Base-by-base conservation (phyloP, 2,113 vertebrate species). In the Sarotherodon lohbergeri region DNA sequence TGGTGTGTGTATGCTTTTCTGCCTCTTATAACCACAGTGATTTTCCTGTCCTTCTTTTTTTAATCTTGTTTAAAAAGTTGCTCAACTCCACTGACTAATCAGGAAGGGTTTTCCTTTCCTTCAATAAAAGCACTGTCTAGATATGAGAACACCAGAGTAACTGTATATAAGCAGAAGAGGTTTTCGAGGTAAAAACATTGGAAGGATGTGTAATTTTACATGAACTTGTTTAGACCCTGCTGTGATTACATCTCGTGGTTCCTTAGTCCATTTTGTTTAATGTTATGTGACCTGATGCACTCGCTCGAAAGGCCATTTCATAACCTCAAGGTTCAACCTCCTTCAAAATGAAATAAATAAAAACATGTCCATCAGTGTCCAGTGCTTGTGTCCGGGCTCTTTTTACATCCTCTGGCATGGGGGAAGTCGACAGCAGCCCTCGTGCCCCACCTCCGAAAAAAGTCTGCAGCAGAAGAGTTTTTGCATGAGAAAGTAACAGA, bases 401-500 rank as follows among this genome's bases (percentile, higher is more conserved):
- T 81, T 84, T 82, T 63, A 82, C 19, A 85, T 84, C 57, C 19
- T 61, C 71, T 76, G 79, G 43, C 80, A 81, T 84, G 57, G 46
- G 19, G 22, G 8, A 76, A 66, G 59, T 57, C 59, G 76, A 19
- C 79, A 32, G 84, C 82, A 41, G 32, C 32, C 83, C 24, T 80
- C 9, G 19, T 36, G 29, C 84, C 24, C 55, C 68, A 22, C 19
- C n/a, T 6, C 27, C 6, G 17, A 84, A 90, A 86, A 90, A 84
- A 71, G 46, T 82, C 86, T 82, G 52, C 85, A 82, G 89, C 85
- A 90, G 54, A 85, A 63, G 55, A 90, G 86, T 91, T 92, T 91
- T 93, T 89, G 83, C 90, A 94, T 55, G 57, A 85, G 87, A 90
- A 95, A 96, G 95, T 95, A 95, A 95, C 95, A 68, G 93, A 95